Evolutionary conservation across 2,888 invertebrate species (phyloP).

Genomic region (Helleia helle): DNA sequence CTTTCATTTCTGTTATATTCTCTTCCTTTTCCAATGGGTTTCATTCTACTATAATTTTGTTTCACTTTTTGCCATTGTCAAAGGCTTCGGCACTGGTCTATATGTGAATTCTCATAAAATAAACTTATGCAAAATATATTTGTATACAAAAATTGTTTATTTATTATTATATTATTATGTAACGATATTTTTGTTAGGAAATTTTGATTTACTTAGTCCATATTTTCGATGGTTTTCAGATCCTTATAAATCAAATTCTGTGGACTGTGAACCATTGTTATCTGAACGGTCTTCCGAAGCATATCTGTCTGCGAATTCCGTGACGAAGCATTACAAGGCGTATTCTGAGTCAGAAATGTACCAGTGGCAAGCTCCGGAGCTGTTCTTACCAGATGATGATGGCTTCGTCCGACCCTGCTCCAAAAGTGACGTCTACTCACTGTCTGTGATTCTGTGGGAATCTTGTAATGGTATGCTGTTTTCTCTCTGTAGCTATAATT

Average conservation of each 20-base stretch:
- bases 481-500: too few relatives aligned
- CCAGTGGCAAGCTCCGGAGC: conserved; percentile 62
- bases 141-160: too few relatives aligned
- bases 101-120: too few relatives aligned
- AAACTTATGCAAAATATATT: too few relatives aligned
- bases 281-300: conserved; percentile 46
- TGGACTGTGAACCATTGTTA: conserved; percentile 47
- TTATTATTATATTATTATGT: too few relatives aligned
- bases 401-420: conserved; percentile 49
- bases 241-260: too few relatives aligned
- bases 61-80: too few relatives aligned
- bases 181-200: too few relatives aligned
- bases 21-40: too few relatives aligned
- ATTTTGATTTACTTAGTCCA: neutral
- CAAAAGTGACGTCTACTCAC: conserved; percentile 56
- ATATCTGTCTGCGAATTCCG: conserved; percentile 36
- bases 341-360: conserved; percentile 37
- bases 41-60: too few relatives aligned
- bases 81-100: too few relatives aligned
- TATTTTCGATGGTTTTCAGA: neutral
- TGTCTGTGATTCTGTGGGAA: conserved; percentile 57
- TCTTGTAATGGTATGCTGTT: conserved; percentile 52
- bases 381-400: conserved; percentile 44
- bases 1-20: too few relatives aligned
- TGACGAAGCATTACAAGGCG: conserved; percentile 34